Base-by-base conservation (phyloP, 2,888 invertebrate genomes). In the Graphium colonna region DNA sequence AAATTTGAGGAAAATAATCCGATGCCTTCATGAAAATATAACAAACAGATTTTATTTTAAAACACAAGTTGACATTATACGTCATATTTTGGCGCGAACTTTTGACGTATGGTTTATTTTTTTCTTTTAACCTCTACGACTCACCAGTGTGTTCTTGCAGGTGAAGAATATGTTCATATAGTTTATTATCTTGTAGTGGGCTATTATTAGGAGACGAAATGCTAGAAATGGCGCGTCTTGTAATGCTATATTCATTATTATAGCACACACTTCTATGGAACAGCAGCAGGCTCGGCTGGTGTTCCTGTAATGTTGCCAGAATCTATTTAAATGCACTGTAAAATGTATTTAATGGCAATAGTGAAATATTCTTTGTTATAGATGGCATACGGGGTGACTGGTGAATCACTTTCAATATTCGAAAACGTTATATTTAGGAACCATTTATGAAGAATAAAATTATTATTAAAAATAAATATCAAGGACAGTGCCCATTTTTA, bases 141-240 rank as follows among this genome's bases (percentile, higher is more conserved):
- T 95, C 26, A 96, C 96, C 73, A 97, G 81, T 0, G 95, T 95
- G 69, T 96, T 97, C 83, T 97, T 95, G 82, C 97, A 97, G 0
- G 97, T 97, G 84, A 98, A 98, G 86, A 98, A 98, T 15, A 98
- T 95, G 77, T 98, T 98, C 94, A 97, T 97, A 71, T 98, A 97
- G 68, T 95, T 97, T 61, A 97, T 94, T 26, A 98, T 96, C 61
- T 94, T 92, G 77, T 96, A 97, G 68, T 96, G 95, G 8, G 95
- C 92, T 56, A 98, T 97, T 41, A 98, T 93, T 21, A 97, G 91
- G 1, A 98, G 90, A 0, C 97, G 88, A 73, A 97, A 96, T 0
- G 95, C 95, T 5, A 97, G 82, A 79, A 97, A 97, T 0, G 97
- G 97, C 0, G 95, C 96, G 71, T 97, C 97, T 77, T 95, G 94